phyloP scores from a whole-genome alignment of 1,140 invertebrate species.

The Pararge aegeria region DNA sequence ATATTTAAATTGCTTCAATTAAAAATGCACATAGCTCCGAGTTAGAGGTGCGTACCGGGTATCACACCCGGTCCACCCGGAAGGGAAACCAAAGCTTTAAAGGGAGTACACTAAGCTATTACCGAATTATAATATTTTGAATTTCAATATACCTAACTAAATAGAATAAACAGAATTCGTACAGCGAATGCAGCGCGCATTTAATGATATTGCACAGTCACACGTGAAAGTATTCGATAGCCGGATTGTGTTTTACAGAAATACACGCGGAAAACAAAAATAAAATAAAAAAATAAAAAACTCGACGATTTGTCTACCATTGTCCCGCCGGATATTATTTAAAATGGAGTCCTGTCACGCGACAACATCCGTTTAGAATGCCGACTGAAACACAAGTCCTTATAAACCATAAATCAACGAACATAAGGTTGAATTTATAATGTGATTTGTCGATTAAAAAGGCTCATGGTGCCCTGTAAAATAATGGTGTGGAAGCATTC shows the following conservation, averaged over 20 bases:
- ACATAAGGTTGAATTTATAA: neutral
- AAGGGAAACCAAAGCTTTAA: too few species aligned
- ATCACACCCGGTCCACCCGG: too few species aligned
- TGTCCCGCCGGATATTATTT: conserved; percentile 26
- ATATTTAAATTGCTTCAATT: too few species aligned
- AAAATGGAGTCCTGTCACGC: conserved; percentile 32
- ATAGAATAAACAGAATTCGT: too few species aligned
- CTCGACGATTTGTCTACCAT: conserved; percentile 23
- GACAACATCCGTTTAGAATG: conserved; percentile 24
- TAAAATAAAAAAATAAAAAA: conserved; percentile 17
- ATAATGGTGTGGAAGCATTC: conserved; percentile 1
- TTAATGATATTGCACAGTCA: neutral
- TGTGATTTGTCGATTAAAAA: neutral
- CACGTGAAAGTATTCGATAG: conserved; percentile 22
- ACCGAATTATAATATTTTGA: too few species aligned
- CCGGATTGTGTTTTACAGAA: conserved; percentile 15
- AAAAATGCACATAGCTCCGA: too few species aligned
- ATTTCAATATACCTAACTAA: too few species aligned
- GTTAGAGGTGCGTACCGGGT: too few species aligned
- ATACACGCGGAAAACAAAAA: conserved; percentile 6
- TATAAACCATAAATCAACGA: neutral
- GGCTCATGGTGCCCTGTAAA: neutral
- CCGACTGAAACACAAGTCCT: neutral
- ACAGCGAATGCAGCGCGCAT: neutral
- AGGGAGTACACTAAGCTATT: too few species aligned